phyloP scores from a whole-genome alignment of 2,113 vertebrate species.

The Varanus salvator region DNA sequence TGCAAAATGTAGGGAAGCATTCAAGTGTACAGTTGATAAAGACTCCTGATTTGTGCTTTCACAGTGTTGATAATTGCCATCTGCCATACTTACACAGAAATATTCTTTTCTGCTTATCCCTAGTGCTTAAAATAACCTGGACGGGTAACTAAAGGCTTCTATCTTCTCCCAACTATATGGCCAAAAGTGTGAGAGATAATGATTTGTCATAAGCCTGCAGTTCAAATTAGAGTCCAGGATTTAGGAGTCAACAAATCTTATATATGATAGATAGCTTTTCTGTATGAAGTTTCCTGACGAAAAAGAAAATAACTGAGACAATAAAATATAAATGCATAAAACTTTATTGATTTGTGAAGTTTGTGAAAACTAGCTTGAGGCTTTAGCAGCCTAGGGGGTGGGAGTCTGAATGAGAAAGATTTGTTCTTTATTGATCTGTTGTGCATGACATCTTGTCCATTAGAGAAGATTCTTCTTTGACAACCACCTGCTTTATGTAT shows the following conservation, averaged over 20 bases:
- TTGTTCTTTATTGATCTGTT: not conserved
- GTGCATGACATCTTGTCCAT: not conserved
- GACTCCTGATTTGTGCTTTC: not conserved
- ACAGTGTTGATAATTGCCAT: not conserved
- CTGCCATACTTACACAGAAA: not conserved
- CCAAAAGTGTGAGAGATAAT: not conserved
- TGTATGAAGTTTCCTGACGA: not conserved
- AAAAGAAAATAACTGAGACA: not conserved
- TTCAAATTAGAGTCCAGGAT: not conserved
- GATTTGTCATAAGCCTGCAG: not conserved
- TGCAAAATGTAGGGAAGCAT: not conserved
- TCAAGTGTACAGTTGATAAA: not conserved
- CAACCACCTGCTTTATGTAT: not conserved
- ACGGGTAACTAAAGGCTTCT: not conserved
- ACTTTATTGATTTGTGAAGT: too few relatives aligned
- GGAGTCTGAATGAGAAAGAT: not conserved
- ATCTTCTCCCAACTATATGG: not conserved
- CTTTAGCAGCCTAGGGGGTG: not conserved
- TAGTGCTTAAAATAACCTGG: not conserved
- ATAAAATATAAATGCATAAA: not conserved
- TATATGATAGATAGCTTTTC: not conserved
- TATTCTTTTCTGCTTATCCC: not conserved
- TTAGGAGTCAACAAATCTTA: not conserved
- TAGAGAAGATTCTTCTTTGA: not conserved
- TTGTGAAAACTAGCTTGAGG: not conserved